Base-by-base conservation (phyloP, 2,888 invertebrate genomes). In the Caenorhabditis wallacei region DNA sequence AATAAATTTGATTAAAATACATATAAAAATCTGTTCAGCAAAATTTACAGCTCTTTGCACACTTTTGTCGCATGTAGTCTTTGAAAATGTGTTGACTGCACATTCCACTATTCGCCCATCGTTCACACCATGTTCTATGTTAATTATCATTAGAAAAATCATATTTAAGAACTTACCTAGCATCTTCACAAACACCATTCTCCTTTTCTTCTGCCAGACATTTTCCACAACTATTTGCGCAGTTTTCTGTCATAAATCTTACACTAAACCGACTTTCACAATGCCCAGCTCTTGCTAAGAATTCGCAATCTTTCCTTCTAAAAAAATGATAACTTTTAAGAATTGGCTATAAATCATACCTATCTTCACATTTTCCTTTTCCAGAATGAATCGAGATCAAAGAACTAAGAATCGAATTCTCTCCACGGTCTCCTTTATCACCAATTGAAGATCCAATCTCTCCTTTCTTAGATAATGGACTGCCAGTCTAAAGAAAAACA, bases 91-190 rank as follows among this genome's bases (percentile, higher is more conserved):
- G 83, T 57, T 89, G 88, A 5, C 74, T 85, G 59, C 90, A 91
- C 89, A 91, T 89, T 40, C 91, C 91, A 63, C 86, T 88, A 56
- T 79, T 82, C 4, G 91, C 91, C 91, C 91, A 91, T 64, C 90
- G 66, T 26, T 86, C 84, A 66, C 91, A 91, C 91, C 90, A 90
- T 8, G 88, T 86, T 70, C 89, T 83, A 56, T 66, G 10, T 5
- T 13, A 40, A 13, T 13, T 13, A 40, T 40, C 2, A 40, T 8
- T 40, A 13, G 13, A 11, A 13, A 13, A 40, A 8, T 40, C 13
- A 40, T 13, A 35, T 35, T 35, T 4, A 35, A 16, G n/a, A n/a
- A n/a, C n/a, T n/a, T 26, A 74, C 86, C 86, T 81, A 2, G 84
- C 68, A 72, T 86, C 85, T 30, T 85, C 84, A 37, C 86, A 86